Evolutionary conservation across 2,888 invertebrate species (phyloP).

Genomic region (Artemia sinica): DNA sequence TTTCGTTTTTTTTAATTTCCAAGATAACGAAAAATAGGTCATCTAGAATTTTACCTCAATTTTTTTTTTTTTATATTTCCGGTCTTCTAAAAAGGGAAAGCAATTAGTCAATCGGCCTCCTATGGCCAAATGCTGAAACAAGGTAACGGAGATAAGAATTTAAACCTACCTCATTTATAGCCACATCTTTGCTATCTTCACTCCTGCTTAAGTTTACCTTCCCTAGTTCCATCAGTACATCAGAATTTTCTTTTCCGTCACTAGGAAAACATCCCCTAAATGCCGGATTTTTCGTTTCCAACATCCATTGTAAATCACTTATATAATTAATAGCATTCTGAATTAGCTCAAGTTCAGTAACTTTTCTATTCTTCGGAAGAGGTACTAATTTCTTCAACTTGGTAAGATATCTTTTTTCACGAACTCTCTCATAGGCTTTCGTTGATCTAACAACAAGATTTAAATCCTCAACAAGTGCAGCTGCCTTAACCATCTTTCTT

Average conservation of each 20-base stretch:
- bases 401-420: background rate
- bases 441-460: background rate
- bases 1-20: too few species aligned
- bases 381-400: constrained; percentile 1
- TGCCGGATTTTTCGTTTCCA: background rate
- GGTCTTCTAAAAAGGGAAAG: too few species aligned
- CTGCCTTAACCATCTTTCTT: background rate
- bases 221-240: too few species aligned
- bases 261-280: background rate
- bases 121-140: too few species aligned
- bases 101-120: too few species aligned
- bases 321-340: constrained; percentile 7
- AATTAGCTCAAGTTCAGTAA: background rate
- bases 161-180: too few species aligned
- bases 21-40: too few species aligned
- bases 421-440: constrained; percentile 3
- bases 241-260: background rate
- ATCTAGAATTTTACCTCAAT: too few species aligned
- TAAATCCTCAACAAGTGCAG: background rate
- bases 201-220: too few species aligned
- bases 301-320: constrained; percentile 8
- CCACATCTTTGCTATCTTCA: too few species aligned
- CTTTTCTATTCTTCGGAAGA: background rate
- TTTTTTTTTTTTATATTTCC: too few species aligned
- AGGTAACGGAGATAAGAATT: too few species aligned